Conservation (phyloP, 2,888 invertebrate genomes). For the Plemyria rubiginata region DNA sequence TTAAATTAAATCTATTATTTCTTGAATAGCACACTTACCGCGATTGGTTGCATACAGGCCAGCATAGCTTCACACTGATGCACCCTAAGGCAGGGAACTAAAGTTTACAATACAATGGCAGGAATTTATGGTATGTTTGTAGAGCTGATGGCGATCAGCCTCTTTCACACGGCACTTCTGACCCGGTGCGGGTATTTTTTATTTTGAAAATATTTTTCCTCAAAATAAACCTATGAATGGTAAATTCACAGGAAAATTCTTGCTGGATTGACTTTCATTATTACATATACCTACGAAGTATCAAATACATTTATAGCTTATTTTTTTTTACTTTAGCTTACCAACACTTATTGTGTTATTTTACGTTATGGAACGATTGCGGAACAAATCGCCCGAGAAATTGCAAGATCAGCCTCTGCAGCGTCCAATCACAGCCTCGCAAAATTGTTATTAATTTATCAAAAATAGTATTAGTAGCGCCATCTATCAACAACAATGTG, state of each 20-base stretch:
- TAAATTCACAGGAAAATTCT: not conserved
- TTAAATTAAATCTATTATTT: constrained; percentile 55
- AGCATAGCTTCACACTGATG: not conserved
- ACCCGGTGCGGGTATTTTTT: constrained; percentile 47
- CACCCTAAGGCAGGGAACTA: constrained; percentile 9
- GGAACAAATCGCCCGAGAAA: constrained; percentile 73
- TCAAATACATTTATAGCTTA: too few relatives aligned
- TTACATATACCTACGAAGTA: too few relatives aligned
- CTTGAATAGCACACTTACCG: constrained; percentile 44
- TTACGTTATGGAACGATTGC: constrained; percentile 59
- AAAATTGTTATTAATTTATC: too few relatives aligned
- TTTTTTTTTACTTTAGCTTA: not conserved
- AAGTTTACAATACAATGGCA: constrained; percentile 10
- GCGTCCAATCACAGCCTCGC: constrained; percentile 39
- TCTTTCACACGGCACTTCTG: constrained; percentile 52
- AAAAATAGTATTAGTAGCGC: too few relatives aligned
- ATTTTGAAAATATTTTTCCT: constrained; percentile 45
- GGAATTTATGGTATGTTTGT: not conserved
- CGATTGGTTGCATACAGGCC: constrained; percentile 47
- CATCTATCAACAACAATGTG: too few relatives aligned
- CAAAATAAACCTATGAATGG: constrained; percentile 13
- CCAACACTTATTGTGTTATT: constrained; percentile 44
- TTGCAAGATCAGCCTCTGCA: constrained; percentile 52
- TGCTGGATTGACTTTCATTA: too few relatives aligned
- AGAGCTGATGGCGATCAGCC: constrained; percentile 35